These are phyloP conservation scores for Microcebus jonahi DNA, from an alignment of 2,113 vertebrate species.

Conservation along the genomic window DNA sequence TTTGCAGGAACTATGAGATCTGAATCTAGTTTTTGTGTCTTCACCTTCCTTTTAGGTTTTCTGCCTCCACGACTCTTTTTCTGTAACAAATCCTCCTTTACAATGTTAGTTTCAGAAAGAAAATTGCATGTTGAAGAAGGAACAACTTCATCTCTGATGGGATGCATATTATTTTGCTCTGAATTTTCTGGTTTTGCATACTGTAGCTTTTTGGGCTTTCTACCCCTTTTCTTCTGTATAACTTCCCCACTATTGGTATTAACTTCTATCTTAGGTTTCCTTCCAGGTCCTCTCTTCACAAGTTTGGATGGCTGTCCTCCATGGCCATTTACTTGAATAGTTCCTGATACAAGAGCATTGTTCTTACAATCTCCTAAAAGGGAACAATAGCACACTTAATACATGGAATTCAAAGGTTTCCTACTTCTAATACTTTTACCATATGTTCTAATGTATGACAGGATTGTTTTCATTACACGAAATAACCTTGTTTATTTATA, in stretches of 20 bases:
- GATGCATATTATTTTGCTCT: constrained; percentile 87
- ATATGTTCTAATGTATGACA: background rate
- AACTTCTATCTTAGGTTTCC: constrained; percentile 90
- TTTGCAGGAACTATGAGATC: constrained; percentile 82
- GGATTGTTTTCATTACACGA: background rate
- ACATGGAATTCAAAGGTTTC: background rate
- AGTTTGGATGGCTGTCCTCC: constrained; percentile 89
- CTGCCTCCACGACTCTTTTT: constrained; percentile 92
- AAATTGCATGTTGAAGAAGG: constrained; percentile 88
- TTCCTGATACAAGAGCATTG: constrained; percentile 84
- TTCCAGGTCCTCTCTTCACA: constrained; percentile 90
- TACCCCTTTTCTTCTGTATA: constrained; percentile 93
- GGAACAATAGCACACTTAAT: background rate
- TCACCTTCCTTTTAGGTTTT: constrained; percentile 90
- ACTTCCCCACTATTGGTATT: constrained; percentile 84
- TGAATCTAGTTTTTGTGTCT: constrained; percentile 83
- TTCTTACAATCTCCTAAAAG: constrained; percentile 84
- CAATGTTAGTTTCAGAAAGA: constrained; percentile 83
- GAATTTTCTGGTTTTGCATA: constrained; percentile 83
- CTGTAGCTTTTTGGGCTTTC: constrained; percentile 94
- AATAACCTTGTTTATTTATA: background rate
- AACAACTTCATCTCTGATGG: constrained; percentile 85
- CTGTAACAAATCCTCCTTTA: constrained; percentile 88
- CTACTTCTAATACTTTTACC: background rate
- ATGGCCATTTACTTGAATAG: constrained; percentile 95